Percentiles rank a stretch among this genome's conserved stretches.
Conservation (phyloP, 2,113 vertebrate species). For the Takifugu flavidus region DNA sequence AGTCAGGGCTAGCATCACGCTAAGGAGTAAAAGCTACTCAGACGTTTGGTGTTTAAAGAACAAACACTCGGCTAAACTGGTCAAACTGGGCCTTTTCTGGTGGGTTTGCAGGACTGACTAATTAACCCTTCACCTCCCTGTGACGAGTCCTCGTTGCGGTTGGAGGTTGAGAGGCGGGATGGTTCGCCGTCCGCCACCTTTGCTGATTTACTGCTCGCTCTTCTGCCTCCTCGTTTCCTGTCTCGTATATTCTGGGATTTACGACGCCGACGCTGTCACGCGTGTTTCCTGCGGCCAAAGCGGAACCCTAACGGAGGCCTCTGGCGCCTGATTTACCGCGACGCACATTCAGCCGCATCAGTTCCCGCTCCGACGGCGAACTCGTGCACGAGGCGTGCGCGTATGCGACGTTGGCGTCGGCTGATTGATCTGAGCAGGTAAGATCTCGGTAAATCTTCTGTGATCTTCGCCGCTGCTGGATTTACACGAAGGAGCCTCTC, state of each 20-base stretch:
- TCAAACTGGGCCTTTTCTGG: too few species aligned
- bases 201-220: conserved; percentile 35
- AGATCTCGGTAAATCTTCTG: conserved; percentile 38
- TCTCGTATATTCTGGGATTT: too few species aligned
- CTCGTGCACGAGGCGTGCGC: conserved; percentile 29
- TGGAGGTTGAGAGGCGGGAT: too few species aligned
- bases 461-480: conserved; percentile 19
- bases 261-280: background rate
- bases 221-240: conserved; percentile 3
- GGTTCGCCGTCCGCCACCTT: conserved; percentile 7
- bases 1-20: background rate
- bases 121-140: conserved; percentile 1
- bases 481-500: background rate
- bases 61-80: background rate
- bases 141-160: too few species aligned
- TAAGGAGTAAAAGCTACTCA: too few species aligned
- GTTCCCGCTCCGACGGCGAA: background rate
- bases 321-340: conserved; percentile 28
- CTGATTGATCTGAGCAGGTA: conserved; percentile 34
- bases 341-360: too few species aligned
- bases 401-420: conserved; percentile 14
- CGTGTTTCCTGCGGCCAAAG: background rate
- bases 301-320: conserved; percentile 9
- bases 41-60: background rate
- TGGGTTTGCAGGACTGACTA: too few species aligned